Evolutionary conservation across 2,888 invertebrate species (phyloP).

Genomic region (Eupithecia subfuscata): DNA sequence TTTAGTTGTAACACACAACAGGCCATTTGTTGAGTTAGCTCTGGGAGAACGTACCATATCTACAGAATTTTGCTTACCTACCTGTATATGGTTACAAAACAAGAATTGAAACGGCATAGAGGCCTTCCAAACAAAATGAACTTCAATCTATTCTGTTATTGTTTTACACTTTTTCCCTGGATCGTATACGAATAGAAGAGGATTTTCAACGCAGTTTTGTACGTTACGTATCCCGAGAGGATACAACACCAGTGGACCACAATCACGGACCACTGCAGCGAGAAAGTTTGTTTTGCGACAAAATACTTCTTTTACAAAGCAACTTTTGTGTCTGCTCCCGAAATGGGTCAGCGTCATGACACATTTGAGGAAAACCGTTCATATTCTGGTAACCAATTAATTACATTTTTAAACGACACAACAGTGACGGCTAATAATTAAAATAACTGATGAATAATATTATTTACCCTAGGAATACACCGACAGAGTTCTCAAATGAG

Average conservation of each 20-base stretch:
- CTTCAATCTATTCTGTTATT: constrained; percentile 26
- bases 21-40: no score
- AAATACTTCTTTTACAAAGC: constrained; percentile 11
- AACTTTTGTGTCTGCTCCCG: constrained; percentile 4
- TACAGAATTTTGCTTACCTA: no score
- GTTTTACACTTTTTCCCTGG: constrained; percentile 28
- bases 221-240: constrained; percentile 36
- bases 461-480: background rate
- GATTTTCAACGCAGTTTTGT: constrained; percentile 34
- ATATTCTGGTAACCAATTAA: background rate
- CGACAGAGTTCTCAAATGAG: background rate
- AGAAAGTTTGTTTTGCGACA: constrained; percentile 29
- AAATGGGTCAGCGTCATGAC: constrained; percentile 4
- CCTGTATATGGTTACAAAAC: background rate
- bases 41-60: no score
- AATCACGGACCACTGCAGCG: constrained; percentile 37
- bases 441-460: no score
- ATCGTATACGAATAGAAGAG: constrained; percentile 24
- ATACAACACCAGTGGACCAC: constrained; percentile 44
- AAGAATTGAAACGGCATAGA: background rate
- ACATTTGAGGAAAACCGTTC: background rate
- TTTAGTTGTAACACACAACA: no score
- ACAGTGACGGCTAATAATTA: background rate
- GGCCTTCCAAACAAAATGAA: constrained; percentile 2
- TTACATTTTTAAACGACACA: background rate